Percentiles rank a stretch among this genome's conserved stretches.
Conservation (phyloP, 2,888 invertebrate genomes). For the Ochropleura plecta region DNA sequence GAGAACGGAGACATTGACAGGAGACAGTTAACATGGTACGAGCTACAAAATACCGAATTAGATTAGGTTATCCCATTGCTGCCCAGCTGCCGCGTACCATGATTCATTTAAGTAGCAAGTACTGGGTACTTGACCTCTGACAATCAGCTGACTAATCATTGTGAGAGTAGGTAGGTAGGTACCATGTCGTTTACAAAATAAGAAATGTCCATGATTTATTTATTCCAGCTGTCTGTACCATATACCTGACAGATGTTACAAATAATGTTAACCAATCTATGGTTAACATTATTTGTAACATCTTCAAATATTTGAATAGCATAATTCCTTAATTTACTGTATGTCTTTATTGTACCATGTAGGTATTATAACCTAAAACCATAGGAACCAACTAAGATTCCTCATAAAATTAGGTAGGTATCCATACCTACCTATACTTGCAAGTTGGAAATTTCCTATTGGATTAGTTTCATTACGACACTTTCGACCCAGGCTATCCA, state of each 20-base stretch:
- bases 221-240: too few species aligned
- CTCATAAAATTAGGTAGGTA: neutral
- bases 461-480: neutral
- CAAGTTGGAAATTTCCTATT: too few species aligned
- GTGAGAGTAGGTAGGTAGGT: neutral
- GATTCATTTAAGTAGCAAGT: constrained; percentile 21
- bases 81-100: neutral
- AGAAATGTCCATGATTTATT: neutral
- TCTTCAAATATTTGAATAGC: neutral
- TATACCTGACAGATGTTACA: too few species aligned
- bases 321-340: neutral
- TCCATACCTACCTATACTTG: neutral
- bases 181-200: constrained; percentile 1
- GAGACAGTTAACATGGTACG: neutral
- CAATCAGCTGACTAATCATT: constrained; percentile 24
- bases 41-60: constrained; percentile 6
- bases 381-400: neutral
- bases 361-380: neutral
- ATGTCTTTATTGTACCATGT: neutral
- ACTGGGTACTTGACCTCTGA: constrained; percentile 25
- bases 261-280: too few species aligned
- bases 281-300: too few species aligned
- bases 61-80: constrained; percentile 2
- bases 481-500: constrained; percentile 8
- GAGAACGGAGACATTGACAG: neutral